Conservation (phyloP, 2,888 invertebrate species). For the Luffia ferchaultella region DNA sequence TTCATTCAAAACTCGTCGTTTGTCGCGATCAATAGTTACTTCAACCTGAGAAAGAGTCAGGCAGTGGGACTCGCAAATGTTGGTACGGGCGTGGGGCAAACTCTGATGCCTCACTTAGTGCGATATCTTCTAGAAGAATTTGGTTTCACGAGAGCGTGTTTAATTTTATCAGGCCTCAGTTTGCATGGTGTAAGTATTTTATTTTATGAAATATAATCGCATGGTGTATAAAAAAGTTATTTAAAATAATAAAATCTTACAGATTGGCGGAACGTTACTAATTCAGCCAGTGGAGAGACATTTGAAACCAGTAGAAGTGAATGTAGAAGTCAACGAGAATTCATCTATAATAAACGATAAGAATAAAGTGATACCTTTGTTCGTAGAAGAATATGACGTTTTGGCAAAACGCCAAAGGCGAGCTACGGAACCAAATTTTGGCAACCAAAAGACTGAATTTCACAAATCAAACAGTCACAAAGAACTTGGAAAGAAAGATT, state of each 20-base stretch:
- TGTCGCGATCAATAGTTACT: constrained; percentile 76
- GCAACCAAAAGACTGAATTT: constrained; percentile 14
- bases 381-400: constrained; percentile 17
- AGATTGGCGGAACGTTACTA: constrained; percentile 66
- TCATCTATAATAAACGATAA: constrained; percentile 36
- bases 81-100: constrained; percentile 79
- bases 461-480: constrained; percentile 29
- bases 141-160: constrained; percentile 70
- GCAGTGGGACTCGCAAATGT: constrained; percentile 81
- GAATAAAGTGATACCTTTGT: constrained; percentile 28
- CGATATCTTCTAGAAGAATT: constrained; percentile 70
- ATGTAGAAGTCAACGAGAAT: constrained; percentile 41
- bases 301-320: constrained; percentile 46
- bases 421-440: constrained; percentile 18
- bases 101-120: constrained; percentile 77
- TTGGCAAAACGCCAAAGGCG: constrained; percentile 16
- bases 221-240: not conserved
- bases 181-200: constrained; percentile 68
- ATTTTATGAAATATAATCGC: not conserved
- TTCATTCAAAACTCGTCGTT: constrained; percentile 76
- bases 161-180: constrained; percentile 70
- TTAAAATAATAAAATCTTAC: constrained; percentile 10
- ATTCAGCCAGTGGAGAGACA: constrained; percentile 69
- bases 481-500: constrained; percentile 19
- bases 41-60: constrained; percentile 70